A percentile compares a stretch with the other conserved stretches of the same genome.
phyloP scores from a whole-genome alignment of 2,888 invertebrate genomes.

The Leptogaster cylindrica region DNA sequence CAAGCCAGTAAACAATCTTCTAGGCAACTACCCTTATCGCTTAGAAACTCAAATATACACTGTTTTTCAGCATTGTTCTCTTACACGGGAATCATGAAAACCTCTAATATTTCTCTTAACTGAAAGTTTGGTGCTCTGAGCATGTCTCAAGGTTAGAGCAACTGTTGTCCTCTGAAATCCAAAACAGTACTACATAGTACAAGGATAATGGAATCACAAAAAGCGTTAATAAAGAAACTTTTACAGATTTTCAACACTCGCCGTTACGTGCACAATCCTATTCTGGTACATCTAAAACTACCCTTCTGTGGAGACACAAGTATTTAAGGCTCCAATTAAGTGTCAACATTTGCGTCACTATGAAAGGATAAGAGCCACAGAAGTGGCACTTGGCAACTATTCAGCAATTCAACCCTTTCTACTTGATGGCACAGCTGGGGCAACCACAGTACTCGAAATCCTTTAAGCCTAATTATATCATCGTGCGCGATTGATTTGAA shows the following conservation, averaged over 20 bases:
- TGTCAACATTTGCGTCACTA: constrained; percentile 33
- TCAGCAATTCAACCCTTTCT: constrained; percentile 26
- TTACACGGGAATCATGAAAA: no score
- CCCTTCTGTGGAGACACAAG: constrained; percentile 10
- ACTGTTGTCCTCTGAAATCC: constrained; percentile 29
- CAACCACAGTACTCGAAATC: no score
- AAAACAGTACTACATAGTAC: constrained; percentile 8
- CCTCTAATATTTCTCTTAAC: neutral
- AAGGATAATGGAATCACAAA: constrained; percentile 5
- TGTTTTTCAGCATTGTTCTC: constrained; percentile 10
- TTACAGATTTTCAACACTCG: constrained; percentile 13
- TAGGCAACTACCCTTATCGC: neutral
- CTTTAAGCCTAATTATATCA: no score
- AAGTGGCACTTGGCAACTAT: constrained; percentile 17
- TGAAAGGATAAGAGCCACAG: constrained; percentile 3
- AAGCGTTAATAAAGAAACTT: no score
- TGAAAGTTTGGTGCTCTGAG: neutral
- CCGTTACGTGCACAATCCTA: constrained; percentile 2
- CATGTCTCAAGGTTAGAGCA: constrained; percentile 38
- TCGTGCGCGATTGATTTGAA: no score
- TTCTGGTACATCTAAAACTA: constrained; percentile 1
- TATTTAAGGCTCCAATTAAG: constrained; percentile 33
- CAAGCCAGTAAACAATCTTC: constrained; percentile 17
- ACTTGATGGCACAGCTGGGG: no score
- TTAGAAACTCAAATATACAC: constrained; percentile 20